Conservation (phyloP, 2,888 invertebrate species). For the Taphrorychus bicolor region DNA sequence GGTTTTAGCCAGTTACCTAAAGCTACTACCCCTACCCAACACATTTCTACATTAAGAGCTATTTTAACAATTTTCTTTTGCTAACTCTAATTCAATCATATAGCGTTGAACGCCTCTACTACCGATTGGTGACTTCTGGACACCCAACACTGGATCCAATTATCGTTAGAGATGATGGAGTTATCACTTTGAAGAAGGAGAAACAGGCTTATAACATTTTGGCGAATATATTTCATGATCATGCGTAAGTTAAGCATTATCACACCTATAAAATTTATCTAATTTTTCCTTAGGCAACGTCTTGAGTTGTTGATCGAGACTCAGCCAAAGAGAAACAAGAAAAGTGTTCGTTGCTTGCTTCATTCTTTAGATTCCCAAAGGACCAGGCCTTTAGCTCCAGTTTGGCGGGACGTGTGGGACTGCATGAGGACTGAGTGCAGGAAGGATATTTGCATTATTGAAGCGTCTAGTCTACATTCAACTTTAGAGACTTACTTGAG, state of each 20-base stretch:
- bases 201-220: constrained; percentile 81
- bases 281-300: constrained; percentile 64
- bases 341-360: constrained; percentile 86
- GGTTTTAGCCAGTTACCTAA: no score
- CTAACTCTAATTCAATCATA: neutral
- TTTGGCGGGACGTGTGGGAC: constrained; percentile 86
- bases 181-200: constrained; percentile 81
- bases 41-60: neutral
- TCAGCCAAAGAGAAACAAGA: constrained; percentile 84
- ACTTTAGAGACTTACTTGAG: constrained; percentile 89
- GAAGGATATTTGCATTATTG: constrained; percentile 86
- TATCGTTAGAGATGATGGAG: constrained; percentile 76
- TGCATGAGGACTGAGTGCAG: constrained; percentile 82
- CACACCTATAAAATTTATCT: neutral
- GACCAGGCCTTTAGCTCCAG: constrained; percentile 72
- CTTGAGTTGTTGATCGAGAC: constrained; percentile 80
- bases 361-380: constrained; percentile 91
- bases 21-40: no score
- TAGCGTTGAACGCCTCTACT: constrained; percentile 89
- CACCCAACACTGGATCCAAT: constrained; percentile 89
- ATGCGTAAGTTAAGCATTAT: constrained; percentile 70
- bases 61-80: neutral
- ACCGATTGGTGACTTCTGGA: constrained; percentile 82
- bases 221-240: constrained; percentile 85
- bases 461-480: constrained; percentile 82